Conservation (phyloP, 2,888 invertebrate species). For the Andricus curvator region DNA sequence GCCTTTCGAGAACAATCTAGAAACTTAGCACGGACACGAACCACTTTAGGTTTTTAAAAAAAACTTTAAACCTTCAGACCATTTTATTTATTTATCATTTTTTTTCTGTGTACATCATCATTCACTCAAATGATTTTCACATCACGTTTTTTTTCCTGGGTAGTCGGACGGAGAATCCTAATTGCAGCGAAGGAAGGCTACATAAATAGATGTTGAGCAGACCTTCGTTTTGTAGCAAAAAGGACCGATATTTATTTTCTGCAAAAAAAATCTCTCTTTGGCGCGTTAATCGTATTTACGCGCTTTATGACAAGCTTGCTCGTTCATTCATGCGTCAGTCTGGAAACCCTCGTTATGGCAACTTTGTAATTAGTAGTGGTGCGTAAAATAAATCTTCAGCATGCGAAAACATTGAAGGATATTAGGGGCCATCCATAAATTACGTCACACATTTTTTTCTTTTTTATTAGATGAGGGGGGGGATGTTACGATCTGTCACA, state of each 20-base stretch:
- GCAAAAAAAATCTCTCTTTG: background rate
- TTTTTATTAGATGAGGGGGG: too few species aligned
- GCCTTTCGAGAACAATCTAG: too few species aligned
- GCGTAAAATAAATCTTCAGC: background rate
- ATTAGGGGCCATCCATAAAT: background rate
- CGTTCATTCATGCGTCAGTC: constrained; percentile 4
- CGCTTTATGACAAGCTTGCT: constrained; percentile 29
- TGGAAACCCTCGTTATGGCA: constrained; percentile 13
- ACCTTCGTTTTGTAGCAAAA: background rate
- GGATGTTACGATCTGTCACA: too few species aligned
- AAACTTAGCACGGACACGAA: too few species aligned
- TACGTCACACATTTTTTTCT: too few species aligned
- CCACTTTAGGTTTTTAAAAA: too few species aligned
- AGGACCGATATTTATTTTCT: background rate
- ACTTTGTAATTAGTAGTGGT: background rate
- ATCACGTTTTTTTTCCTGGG: background rate
- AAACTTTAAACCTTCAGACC: background rate
- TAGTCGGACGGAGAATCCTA: background rate
- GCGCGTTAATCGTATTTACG: constrained; percentile 6
- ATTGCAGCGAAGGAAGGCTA: background rate
- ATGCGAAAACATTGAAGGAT: background rate
- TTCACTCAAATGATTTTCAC: background rate
- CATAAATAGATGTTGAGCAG: background rate
- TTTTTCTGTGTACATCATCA: background rate
- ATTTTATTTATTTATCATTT: background rate